Percentiles rank a stretch among this genome's conserved stretches.
Conservation (phyloP, 2,888 invertebrate genomes). For the Pedicia rivosa region DNA sequence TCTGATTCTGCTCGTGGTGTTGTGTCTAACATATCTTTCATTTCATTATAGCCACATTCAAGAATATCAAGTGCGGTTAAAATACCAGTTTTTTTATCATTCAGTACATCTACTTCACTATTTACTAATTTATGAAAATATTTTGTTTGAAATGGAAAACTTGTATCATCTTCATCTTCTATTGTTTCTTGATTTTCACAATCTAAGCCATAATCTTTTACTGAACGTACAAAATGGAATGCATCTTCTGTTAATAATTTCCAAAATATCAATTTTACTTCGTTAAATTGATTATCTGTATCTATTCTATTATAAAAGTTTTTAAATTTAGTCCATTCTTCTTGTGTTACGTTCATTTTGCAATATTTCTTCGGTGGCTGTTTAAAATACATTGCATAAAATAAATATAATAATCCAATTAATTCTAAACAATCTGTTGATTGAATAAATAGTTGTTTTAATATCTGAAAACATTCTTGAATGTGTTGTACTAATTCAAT, state of each 20-base stretch:
- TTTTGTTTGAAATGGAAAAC: too few species aligned
- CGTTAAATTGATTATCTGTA: conserved; percentile 2
- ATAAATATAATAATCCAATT: conserved; percentile 11
- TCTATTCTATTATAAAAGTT: conserved; percentile 8
- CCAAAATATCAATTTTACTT: conserved; percentile 11
- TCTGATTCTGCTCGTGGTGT: neutral
- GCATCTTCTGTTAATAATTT: conserved; percentile 10
- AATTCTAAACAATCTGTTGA: neutral
- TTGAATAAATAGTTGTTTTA: conserved; percentile 7
- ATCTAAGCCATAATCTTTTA: conserved; percentile 8
- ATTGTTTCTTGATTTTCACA: conserved; percentile 1
- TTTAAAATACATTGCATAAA: conserved; percentile 12
- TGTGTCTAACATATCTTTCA: conserved; percentile 9
- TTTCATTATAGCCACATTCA: conserved; percentile 12
- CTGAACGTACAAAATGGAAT: conserved; percentile 8
- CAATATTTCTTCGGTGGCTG: conserved; percentile 11
- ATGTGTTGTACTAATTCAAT: conserved; percentile 10
- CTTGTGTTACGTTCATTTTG: conserved; percentile 10
- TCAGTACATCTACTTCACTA: conserved; percentile 2
- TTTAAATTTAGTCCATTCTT: conserved; percentile 9
- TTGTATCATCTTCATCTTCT: neutral
- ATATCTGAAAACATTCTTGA: conserved; percentile 5
- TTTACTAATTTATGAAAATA: neutral
- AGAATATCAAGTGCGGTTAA: conserved; percentile 8
- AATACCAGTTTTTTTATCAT: conserved; percentile 4